phyloP scores from a whole-genome alignment of 2,113 vertebrate species.

The Erpornis zantholeuca region DNA sequence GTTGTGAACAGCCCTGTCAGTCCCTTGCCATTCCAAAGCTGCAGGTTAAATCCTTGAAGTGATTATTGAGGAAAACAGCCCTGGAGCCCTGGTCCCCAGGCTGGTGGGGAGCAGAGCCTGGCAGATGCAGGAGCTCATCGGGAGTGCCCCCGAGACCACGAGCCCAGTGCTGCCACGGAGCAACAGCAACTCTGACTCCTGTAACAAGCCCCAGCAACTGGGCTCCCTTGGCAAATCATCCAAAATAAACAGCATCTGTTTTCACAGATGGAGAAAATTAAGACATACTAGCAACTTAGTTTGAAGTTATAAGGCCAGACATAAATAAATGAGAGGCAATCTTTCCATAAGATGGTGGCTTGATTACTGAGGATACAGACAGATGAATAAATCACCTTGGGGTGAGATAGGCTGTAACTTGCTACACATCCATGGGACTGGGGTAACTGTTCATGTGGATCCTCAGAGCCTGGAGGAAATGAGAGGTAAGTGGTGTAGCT shows the following conservation, averaged over 20 bases:
- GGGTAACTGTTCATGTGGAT: constrained; percentile 7
- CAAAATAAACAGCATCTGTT: constrained; percentile 68
- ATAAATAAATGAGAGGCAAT: constrained; percentile 63
- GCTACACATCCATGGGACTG: background rate
- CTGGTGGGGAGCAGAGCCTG: background rate
- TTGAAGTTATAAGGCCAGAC: constrained; percentile 62
- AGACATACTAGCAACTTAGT: constrained; percentile 49
- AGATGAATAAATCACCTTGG: constrained; percentile 61
- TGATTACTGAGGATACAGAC: constrained; percentile 50
- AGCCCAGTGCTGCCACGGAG: background rate
- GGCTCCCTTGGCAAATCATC: constrained; percentile 59
- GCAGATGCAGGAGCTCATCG: background rate
- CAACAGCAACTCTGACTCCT: constrained; percentile 15
- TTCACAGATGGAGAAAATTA: constrained; percentile 67
- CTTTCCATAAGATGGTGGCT: constrained; percentile 55
- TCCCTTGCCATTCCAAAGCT: background rate
- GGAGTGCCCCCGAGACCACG: background rate
- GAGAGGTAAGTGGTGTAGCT: background rate
- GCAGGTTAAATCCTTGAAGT: background rate
- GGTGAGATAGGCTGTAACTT: constrained; percentile 59
- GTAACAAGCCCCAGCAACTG: constrained; percentile 32
- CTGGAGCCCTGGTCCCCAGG: background rate
- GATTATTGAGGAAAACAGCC: rapidly evolving
- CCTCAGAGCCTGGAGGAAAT: background rate
- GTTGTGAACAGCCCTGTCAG: rapidly evolving